Base-by-base conservation (phyloP, 2,113 vertebrate genomes). In the Charina bottae region DNA sequence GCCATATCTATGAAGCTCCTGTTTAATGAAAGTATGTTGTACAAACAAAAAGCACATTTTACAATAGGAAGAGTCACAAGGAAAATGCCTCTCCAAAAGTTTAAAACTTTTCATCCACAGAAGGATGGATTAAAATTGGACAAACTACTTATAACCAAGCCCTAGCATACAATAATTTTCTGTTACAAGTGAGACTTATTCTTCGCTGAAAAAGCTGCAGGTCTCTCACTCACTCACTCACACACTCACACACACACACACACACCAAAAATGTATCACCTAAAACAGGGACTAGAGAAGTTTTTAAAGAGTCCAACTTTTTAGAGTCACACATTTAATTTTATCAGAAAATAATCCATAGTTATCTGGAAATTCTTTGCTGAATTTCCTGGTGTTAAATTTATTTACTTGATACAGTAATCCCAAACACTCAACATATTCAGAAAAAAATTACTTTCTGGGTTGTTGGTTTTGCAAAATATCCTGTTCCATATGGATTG, bases 101-200 rank as follows among this genome's bases (percentile, higher is more conserved):
- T 33, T 53, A 46, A 55, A 60, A 33, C 21, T 83, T 15, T 64
- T 46, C 7, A 11, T 55, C 6, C 91, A 12, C 64, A 28, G 64
- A 26, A 87, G 23, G 53, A 53, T 3, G 4, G 37, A 64, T 4
- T n/a, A n/a, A 89, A 89, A 46, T 54, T 92, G 60, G 68, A 56
- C 23, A 24, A 5, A 92, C 90, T 88, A 88, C 64, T 93, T 93
- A 93, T 15, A 95, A 42, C 33, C 33, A 19, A 53, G 26, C 23
- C 89, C 11, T 53, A 19, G 85, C 26, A 53, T 23, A 54, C 58
- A 93, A 83, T 10, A 62, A 91, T 93, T 94, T 96, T 64, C 54
- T 91, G 37, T 59, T 19, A 83, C 56, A 68, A 33, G 49, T 94
- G 53, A 72, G 3, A 89, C 83, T 89, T 88, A 93, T 91, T 3